Conservation (phyloP, 2,113 vertebrate species). For the Amazona guildingii region DNA sequence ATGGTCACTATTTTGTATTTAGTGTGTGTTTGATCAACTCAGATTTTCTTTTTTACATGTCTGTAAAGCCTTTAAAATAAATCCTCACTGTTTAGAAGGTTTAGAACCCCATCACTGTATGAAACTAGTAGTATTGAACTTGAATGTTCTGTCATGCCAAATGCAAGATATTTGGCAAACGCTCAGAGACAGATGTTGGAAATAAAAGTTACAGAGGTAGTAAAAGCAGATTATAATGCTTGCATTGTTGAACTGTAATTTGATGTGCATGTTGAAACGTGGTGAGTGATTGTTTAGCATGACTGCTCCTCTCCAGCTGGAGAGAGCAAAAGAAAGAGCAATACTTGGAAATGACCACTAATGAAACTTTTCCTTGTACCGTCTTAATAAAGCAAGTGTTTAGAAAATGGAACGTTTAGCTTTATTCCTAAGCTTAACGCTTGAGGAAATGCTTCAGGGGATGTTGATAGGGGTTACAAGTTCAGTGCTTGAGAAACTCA, state of each 20-base stretch:
- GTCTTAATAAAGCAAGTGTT: background rate
- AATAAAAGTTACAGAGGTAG: background rate
- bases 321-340: background rate
- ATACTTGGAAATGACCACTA: background rate
- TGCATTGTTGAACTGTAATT: background rate
- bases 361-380: background rate
- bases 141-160: background rate
- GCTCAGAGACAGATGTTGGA: background rate
- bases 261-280: background rate
- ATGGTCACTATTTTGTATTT: background rate
- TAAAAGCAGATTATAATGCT: background rate
- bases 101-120: background rate
- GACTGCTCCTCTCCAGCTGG: background rate
- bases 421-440: background rate
- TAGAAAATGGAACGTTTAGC: background rate
- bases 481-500: background rate
- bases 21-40: background rate
- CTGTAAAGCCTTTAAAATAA: background rate
- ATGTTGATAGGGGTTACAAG: background rate
- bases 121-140: background rate
- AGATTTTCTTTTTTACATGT: background rate
- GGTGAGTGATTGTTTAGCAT: background rate
- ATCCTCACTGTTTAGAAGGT: background rate
- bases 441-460: background rate
- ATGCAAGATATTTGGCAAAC: background rate